A percentile compares a stretch with the other conserved stretches of the same genome.
phyloP scores from a whole-genome alignment of 2,797 vertebrate genomes.

The Agapornis canus region DNA sequence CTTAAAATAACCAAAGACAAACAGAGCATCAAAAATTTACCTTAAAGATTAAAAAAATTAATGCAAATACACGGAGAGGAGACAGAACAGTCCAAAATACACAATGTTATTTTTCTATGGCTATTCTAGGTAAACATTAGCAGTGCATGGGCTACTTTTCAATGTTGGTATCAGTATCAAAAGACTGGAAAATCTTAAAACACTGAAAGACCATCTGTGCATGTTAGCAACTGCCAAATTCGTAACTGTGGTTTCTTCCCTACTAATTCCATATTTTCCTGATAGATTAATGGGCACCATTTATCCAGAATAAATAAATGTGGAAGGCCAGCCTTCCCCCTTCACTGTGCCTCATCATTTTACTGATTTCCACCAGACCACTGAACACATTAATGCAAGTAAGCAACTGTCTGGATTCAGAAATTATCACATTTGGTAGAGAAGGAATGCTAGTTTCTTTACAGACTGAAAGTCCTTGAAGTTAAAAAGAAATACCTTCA shows the following conservation, averaged over 20 bases:
- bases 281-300: constrained; percentile 72
- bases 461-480: constrained; percentile 30
- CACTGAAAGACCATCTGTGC: constrained; percentile 66
- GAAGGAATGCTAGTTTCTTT: constrained; percentile 28
- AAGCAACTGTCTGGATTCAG: constrained; percentile 46
- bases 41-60: constrained; percentile 17
- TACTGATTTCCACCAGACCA: constrained; percentile 48
- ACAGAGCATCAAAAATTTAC: not conserved
- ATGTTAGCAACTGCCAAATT: constrained; percentile 60
- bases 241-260: constrained; percentile 60
- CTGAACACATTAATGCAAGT: constrained; percentile 47
- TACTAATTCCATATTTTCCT: constrained; percentile 71
- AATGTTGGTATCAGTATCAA: constrained; percentile 75
- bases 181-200: constrained; percentile 71
- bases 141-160: constrained; percentile 32
- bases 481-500: constrained; percentile 7
- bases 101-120: constrained; percentile 50
- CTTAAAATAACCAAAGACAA: constrained; percentile 32
- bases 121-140: constrained; percentile 47
- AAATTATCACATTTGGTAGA: constrained; percentile 37
- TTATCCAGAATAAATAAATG: constrained; percentile 71
- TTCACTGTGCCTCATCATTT: constrained; percentile 24
- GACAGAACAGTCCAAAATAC: constrained; percentile 2
- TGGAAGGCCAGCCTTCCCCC: constrained; percentile 11
- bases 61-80: constrained; percentile 6